These are phyloP conservation scores for Lepidocolaptes lacrymiger DNA, from an alignment of 2,797 vertebrate genomes.

Conservation along the genomic window DNA sequence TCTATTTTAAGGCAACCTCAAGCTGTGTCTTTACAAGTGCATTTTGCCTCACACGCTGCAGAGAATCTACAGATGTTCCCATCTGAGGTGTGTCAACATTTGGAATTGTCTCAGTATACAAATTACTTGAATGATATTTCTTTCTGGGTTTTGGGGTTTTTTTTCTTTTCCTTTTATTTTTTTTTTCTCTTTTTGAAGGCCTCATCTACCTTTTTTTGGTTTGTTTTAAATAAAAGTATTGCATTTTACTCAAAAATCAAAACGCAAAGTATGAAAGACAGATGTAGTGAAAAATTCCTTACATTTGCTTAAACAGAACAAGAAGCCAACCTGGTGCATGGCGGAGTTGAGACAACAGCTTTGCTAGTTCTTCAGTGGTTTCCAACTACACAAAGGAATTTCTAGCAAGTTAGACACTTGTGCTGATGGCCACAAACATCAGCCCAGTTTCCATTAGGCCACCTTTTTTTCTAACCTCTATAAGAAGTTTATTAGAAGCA, in stretches of 20 bases:
- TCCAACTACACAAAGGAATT: conserved; percentile 35
- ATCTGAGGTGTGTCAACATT: not conserved
- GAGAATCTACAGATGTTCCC: not conserved
- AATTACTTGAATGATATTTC: not conserved
- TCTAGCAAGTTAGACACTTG: conserved; percentile 39
- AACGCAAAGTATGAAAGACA: not conserved
- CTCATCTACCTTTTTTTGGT: conserved; percentile 14
- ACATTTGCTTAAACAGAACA: not conserved
- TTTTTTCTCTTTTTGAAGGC: not conserved
- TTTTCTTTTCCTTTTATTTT: too few species aligned
- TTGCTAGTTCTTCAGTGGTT: conserved; percentile 50
- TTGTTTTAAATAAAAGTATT: conserved; percentile 16
- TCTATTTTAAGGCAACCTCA: conserved; percentile 37
- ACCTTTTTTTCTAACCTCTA: not conserved
- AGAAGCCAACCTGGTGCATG: not conserved
- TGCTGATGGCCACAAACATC: conserved; percentile 11
- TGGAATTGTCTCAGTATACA: not conserved
- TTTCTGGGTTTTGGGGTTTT: not conserved
- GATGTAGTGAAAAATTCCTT: conserved; percentile 30
- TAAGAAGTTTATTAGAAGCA: conserved; percentile 9
- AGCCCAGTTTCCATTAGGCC: not conserved
- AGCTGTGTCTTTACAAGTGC: not conserved
- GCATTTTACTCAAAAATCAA: conserved; percentile 24
- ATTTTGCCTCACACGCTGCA: not conserved
- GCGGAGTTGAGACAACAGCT: not conserved